These are phyloP conservation scores for Charanyca ferruginea DNA, from an alignment of 2,888 invertebrate species.

Conservation along the genomic window DNA sequence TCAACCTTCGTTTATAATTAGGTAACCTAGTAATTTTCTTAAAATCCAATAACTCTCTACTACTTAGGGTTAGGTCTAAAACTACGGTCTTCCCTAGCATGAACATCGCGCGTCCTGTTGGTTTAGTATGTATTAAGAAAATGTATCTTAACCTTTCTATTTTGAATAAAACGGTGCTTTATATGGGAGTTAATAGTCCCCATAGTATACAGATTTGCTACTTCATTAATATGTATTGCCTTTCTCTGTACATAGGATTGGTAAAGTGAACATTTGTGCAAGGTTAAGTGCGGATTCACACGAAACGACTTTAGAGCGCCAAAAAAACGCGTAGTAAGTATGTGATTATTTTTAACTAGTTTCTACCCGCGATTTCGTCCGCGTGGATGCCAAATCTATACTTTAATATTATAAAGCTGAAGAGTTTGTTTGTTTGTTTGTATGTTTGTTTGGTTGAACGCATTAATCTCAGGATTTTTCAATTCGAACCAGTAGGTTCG, in stretches of 20 bases:
- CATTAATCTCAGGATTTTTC: too few relatives aligned
- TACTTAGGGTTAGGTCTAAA: background rate
- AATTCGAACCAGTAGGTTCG: too few relatives aligned
- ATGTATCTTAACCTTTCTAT: constrained; percentile 27
- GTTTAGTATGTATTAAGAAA: constrained; percentile 16
- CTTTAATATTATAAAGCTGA: too few relatives aligned
- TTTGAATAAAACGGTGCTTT: constrained; percentile 51
- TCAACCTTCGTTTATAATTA: constrained; percentile 6
- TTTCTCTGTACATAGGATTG: constrained; percentile 33
- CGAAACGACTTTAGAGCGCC: background rate
- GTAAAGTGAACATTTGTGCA: constrained; percentile 28
- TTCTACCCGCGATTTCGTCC: too few relatives aligned
- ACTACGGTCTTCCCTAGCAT: background rate
- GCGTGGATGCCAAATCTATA: too few relatives aligned
- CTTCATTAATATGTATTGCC: constrained; percentile 55
- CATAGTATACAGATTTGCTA: constrained; percentile 46
- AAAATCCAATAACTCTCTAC: constrained; percentile 31
- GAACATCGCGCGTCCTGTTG: constrained; percentile 26
- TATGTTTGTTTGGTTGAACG: too few relatives aligned
- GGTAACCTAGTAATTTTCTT: constrained; percentile 13
- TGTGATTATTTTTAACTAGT: background rate
- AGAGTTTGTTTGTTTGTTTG: too few relatives aligned
- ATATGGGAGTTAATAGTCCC: constrained; percentile 51
- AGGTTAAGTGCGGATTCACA: constrained; percentile 1
- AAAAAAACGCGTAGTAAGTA: background rate